A percentile compares a stretch with the other conserved stretches of the same genome.
These are phyloP conservation scores for Leptinotarsa juncta DNA, from an alignment of 2,888 invertebrate genomes.

Conservation along the genomic window DNA sequence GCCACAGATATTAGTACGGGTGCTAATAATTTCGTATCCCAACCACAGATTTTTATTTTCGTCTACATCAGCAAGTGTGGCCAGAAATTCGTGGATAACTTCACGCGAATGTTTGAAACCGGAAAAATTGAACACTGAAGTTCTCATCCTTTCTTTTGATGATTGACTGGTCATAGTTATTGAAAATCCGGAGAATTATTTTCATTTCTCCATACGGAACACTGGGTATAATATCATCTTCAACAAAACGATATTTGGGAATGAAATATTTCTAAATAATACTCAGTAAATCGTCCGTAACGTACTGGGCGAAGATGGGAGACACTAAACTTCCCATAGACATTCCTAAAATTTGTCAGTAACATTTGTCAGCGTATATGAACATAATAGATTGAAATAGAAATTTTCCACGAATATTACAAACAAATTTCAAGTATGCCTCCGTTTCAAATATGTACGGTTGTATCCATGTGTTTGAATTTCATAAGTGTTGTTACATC, in stretches of 20 bases:
- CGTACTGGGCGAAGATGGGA: slow-evolving; percentile 36
- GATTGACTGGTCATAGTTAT: slow-evolving; percentile 23
- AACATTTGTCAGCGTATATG: slow-evolving; percentile 3
- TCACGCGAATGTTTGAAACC: slow-evolving; percentile 26
- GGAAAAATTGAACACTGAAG: slow-evolving; percentile 33
- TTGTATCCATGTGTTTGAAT: too few relatives aligned
- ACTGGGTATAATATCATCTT: slow-evolving; percentile 27
- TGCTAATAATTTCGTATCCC: too few relatives aligned
- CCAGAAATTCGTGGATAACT: too few relatives aligned
- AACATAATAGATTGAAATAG: background rate
- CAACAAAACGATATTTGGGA: slow-evolving; percentile 30
- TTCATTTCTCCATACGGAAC: slow-evolving; percentile 6
- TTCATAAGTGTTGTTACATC: too few relatives aligned
- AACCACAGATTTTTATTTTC: too few relatives aligned
- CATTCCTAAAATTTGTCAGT: slow-evolving; percentile 32
- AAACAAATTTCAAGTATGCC: too few relatives aligned
- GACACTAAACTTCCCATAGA: slow-evolving; percentile 34
- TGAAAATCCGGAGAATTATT: slow-evolving; percentile 13
- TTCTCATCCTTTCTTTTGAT: slow-evolving; percentile 19
- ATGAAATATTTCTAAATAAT: slow-evolving; percentile 18
- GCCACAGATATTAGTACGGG: too few relatives aligned
- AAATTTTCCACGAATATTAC: background rate
- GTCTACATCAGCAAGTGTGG: too few relatives aligned
- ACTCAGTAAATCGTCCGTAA: slow-evolving; percentile 38
- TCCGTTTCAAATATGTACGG: too few relatives aligned